Conservation (phyloP, 2,888 invertebrate genomes). For the Omphaloscelis lunosa region DNA sequence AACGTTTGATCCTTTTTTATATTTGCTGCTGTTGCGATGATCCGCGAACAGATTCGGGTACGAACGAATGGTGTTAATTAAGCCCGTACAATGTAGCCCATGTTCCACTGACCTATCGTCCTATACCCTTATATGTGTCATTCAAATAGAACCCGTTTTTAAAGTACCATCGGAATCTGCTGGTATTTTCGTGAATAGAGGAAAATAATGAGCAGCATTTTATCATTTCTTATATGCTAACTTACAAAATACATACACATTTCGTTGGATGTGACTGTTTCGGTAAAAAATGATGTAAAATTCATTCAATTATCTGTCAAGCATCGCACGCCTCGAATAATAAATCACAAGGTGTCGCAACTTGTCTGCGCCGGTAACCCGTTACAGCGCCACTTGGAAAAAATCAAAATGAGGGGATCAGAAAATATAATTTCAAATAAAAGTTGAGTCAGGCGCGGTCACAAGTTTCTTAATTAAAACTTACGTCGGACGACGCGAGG, state of each 20-base stretch:
- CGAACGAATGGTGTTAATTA: constrained; percentile 83
- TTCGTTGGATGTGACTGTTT: constrained; percentile 5
- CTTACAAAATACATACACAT: constrained; percentile 1
- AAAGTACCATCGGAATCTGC: constrained; percentile 18
- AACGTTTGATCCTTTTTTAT: constrained; percentile 91
- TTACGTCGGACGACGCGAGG: constrained; percentile 88
- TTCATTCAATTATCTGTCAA: constrained; percentile 80
- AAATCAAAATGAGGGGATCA: constrained; percentile 86
- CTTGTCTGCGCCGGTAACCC: constrained; percentile 84
- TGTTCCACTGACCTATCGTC: constrained; percentile 63
- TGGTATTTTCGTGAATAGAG: constrained; percentile 7
- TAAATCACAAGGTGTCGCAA: constrained; percentile 87
- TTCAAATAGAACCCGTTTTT: constrained; percentile 37
- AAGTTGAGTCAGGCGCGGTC: constrained; percentile 88
- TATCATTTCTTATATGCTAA: neutral
- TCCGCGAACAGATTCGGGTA: constrained; percentile 84
- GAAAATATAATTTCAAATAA: constrained; percentile 90
- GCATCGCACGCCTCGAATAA: constrained; percentile 78
- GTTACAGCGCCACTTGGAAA: constrained; percentile 83
- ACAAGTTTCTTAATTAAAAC: constrained; percentile 91
- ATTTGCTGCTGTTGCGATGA: constrained; percentile 87
- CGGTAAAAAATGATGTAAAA: constrained; percentile 73
- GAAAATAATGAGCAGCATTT: constrained; percentile 6
- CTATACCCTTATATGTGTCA: constrained; percentile 28
- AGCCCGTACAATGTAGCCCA: constrained; percentile 72